A percentile compares a stretch with the other conserved stretches of the same genome.
These are phyloP conservation scores for Heterotilapia buettikoferi DNA, from an alignment of 2,113 vertebrate genomes.

Conservation along the genomic window DNA sequence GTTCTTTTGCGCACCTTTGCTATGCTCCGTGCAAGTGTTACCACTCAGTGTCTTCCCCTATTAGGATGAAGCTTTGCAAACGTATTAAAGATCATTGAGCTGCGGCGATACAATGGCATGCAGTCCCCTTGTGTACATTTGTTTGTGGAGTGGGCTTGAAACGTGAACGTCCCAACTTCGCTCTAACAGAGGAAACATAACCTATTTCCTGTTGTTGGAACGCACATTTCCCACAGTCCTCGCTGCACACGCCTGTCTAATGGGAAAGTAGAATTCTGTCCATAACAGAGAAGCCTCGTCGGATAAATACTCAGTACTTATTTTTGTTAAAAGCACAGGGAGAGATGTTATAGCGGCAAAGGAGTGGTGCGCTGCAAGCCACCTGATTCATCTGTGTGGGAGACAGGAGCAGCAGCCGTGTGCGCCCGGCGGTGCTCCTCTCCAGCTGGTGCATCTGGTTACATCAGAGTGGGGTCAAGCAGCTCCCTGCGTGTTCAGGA, in stretches of 20 bases:
- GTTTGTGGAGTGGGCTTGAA: not conserved
- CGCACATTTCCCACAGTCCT: conserved; percentile 11
- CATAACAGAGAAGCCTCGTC: not conserved
- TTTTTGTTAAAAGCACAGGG: conserved; percentile 9
- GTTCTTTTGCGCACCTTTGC: not conserved
- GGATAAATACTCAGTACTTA: conserved; percentile 6
- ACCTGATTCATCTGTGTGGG: conserved; percentile 31
- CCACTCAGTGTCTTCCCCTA: conserved; percentile 12
- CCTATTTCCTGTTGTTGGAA: conserved; percentile 57
- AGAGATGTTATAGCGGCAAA: not conserved
- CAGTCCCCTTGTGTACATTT: not conserved
- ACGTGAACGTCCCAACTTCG: not conserved
- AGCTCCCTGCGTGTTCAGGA: not conserved
- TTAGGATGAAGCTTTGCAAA: conserved; percentile 14
- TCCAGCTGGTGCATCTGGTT: not conserved
- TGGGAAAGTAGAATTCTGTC: conserved; percentile 24
- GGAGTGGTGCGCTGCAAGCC: conserved; percentile 15
- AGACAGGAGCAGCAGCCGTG: not conserved
- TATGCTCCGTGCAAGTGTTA: not conserved
- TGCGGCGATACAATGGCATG: not conserved
- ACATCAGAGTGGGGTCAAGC: conserved; percentile 22
- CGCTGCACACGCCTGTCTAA: not conserved
- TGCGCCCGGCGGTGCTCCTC: not conserved
- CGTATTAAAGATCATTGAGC: not conserved
- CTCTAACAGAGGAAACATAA: conserved; percentile 49